These are phyloP conservation scores for Dinomys branickii DNA, from an alignment of 2,113 vertebrate species.

Conservation along the genomic window DNA sequence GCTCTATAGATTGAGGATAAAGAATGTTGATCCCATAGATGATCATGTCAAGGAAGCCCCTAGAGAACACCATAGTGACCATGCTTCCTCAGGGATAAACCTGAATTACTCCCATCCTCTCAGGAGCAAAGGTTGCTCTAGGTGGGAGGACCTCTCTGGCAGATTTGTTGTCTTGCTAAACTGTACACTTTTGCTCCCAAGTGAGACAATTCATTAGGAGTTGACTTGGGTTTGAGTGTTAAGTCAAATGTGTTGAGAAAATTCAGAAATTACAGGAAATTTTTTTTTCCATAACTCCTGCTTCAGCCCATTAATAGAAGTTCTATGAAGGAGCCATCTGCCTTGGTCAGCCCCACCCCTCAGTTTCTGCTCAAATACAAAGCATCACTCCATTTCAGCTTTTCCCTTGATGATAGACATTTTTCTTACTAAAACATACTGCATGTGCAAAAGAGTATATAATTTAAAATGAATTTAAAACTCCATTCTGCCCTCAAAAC, in stretches of 20 bases:
- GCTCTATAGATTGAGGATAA: rapidly evolving
- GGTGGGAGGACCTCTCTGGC: background rate
- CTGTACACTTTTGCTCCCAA: background rate
- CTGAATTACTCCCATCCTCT: rapidly evolving
- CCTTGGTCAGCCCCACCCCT: background rate
- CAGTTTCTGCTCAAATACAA: background rate
- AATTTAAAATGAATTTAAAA: background rate
- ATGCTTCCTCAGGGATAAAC: background rate
- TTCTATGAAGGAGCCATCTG: background rate
- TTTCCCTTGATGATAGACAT: background rate
- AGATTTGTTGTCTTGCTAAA: background rate
- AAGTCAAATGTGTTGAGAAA: background rate
- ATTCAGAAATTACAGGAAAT: background rate
- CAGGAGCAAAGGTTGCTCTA: background rate
- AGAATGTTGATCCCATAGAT: background rate
- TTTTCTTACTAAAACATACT: background rate
- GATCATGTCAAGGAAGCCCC: background rate
- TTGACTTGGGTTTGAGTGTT: background rate
- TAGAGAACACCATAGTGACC: background rate
- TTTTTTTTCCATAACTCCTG: background rate
- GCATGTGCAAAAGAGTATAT: background rate
- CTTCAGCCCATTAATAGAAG: background rate
- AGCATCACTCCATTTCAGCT: background rate
- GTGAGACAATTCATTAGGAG: background rate
- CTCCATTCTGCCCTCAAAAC: background rate